Base-by-base conservation (phyloP, 2,113 vertebrate genomes). In the Acanthisitta chloris region DNA sequence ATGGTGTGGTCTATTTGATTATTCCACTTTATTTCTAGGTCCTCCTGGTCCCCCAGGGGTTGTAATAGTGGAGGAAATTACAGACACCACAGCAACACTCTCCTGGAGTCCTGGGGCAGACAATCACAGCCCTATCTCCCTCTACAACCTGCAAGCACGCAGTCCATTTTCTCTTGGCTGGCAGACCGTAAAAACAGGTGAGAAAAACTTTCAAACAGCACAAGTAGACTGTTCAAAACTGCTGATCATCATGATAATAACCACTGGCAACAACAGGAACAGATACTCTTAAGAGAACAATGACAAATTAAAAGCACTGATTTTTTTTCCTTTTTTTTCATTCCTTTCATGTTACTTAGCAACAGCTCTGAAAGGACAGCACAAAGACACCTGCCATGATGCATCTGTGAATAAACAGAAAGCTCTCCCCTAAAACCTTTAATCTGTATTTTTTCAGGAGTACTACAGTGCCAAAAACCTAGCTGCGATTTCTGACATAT, bases 111-210 rank as follows among this genome's bases (percentile, higher is more conserved):
- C 99, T 15, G 99, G 99, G 11, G 97, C 98, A 52, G 99, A 99
- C 97, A 99, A 99, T 96, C 99, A 99, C 98, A 99, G 99, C 95
- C 99, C 99, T 5, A 98, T 99, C 95, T 98, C 97, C 79, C 98
- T 98, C 96, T 99, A 99, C 97, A 99, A 99, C 91, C 95, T 99
- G 81, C 99, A 99, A 97, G 99, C 99, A 42, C 98, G 99, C 36
- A 99, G 99, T 97, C 99, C 99, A 4, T 99, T 99, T 98, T 99
- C 99, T 91, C 98, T 99, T 97, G 99, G 99, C 92, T 99, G 99
- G 99, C 99, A 99, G 97, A 99, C 98, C 1, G 99, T 99, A 90
- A 99, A 97, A 95, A 99, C 99, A 98, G 99, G 99, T 99, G 98
- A 98, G 96, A 89, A 82, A 79, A 59, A 61, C 18, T 89, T 94